Evolutionary conservation across 2,797 vertebrate genomes (phyloP), one percentile per base, ranked within the genome.

Genomic region (Mormyrus proboscirostris): DNA sequence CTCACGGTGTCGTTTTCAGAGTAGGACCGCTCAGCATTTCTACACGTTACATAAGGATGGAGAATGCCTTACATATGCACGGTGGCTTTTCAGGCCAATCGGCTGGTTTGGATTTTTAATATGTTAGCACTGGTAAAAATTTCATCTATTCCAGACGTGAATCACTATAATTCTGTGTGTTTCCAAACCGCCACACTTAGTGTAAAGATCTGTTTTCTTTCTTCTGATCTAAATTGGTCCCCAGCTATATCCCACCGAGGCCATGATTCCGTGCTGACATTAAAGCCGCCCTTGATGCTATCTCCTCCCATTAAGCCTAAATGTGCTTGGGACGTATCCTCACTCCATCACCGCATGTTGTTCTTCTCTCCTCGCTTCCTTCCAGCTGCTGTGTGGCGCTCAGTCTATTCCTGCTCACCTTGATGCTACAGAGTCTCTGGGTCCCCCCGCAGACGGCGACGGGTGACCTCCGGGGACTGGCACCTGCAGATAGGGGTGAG

Each of bases 361-460:
- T 76, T 90, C 91, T 16, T 44, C 73, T 84, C 29, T 50, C 16
- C 47, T 33, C 14, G 3, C 51, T n/a, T 33, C 33, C 33, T 55
- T 93, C 92, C 93, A 96, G 95, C 90, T 94, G 95, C 14, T 95
- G 95, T 87, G 91, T 96, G 91, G 88, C 95, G 92, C 89, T 95
- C 82, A 95, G 95, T 33, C 91, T 96, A 90, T 92, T 92, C 76
- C 85, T 95, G 83, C 25, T 94, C 89, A 94, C 93, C 22, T 90
- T 95, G 88, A 91, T 96, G 90, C 93, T 95, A 0, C 95, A 95
- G 93, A 94, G 92, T 88, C 92, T 95, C 50, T 94, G 93, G 95
- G 90, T 94, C 65, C 95, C 94, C 0, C 86, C 88, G 1, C 95
- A 94, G 88, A 90, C 89, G n/a, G 87, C 91, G 62, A 83, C 29